Evolutionary conservation across 2,797 vertebrate genomes (phyloP), one percentile per base, ranked within the genome.

Genomic region (Characodon lateralis): DNA sequence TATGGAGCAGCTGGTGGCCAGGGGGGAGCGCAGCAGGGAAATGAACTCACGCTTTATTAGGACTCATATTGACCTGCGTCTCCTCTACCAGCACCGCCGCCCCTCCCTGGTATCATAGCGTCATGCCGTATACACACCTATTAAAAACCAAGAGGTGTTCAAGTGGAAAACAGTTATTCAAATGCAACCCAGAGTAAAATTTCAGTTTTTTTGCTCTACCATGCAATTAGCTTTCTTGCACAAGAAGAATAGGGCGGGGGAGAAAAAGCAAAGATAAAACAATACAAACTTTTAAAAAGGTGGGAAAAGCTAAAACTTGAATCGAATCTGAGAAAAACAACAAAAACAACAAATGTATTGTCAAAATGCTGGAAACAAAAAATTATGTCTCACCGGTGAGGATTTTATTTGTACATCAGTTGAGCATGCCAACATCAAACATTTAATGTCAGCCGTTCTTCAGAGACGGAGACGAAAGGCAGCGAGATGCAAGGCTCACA

Each of bases 1-100:
- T 98, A 97, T 97, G 95, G 96, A 96, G 94, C 94, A 88, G 82
- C 73, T 91, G 89, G 94, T 94, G 93, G 93, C 94, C 93, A 81
- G 94, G 92, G 93, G 93, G 91, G 95, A 91, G 91, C 26, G 79
- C 85, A 86, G 89, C 66, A 88, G 90, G 90, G 92, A 95, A 96
- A 96, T 97, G 95, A 96, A 95, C 95, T 96, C 89, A n/a, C 79
- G 93, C 90, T 95, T 88, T 91, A 90, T 94, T 95, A 96, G 91
- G 92, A 94, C 93, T 94, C 93, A 92, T 95, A 92, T 94, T 94
- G 91, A 88, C 95, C 94, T 91, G 92, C 89, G 95, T 95, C 89
- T 87, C 88, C 93, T 94, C 93, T 35, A 88, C 82, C 63, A 73
- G 56, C 78, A 84, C 86, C 79, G 83, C 88, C 86, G 81, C 87